A percentile compares a stretch with the other conserved stretches of the same genome.
phyloP scores from a whole-genome alignment of 2,888 invertebrate genomes.

The Mesorhabditis spiculigera region DNA sequence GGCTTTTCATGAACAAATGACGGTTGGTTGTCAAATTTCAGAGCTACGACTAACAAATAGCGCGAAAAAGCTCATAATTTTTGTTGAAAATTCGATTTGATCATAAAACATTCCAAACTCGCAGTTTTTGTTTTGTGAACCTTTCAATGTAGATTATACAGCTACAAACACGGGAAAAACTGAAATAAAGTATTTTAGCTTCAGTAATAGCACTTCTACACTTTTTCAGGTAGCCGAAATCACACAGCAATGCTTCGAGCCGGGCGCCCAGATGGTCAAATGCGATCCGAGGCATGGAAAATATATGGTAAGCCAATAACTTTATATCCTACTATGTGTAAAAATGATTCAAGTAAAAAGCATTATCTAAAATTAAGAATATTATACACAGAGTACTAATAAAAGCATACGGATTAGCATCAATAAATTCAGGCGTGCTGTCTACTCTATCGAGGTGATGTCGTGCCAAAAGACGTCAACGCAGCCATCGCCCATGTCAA shows the following conservation, averaged over 20 bases:
- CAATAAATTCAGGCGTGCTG: slow-evolving; percentile 58
- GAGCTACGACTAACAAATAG: too few relatives aligned
- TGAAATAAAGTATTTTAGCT: too few relatives aligned
- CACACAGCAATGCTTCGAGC: slow-evolving; percentile 83
- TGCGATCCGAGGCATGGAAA: slow-evolving; percentile 72
- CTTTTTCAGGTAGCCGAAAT: slow-evolving; percentile 68
- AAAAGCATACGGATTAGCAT: too few relatives aligned
- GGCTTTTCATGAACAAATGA: slow-evolving; percentile 50
- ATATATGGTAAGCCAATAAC: slow-evolving; percentile 58
- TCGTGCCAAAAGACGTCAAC: slow-evolving; percentile 87
- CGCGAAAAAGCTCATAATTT: too few relatives aligned
- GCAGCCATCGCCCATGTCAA: slow-evolving; percentile 90
- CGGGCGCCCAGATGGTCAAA: slow-evolving; percentile 83
- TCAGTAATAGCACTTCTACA: too few relatives aligned
- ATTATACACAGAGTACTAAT: too few relatives aligned
- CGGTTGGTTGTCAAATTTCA: slow-evolving; percentile 20
- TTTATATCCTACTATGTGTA: background rate
- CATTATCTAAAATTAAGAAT: too few relatives aligned
- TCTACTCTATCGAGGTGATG: slow-evolving; percentile 72
- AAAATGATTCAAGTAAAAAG: background rate
- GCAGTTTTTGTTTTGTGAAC: too few relatives aligned
- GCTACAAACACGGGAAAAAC: too few relatives aligned
- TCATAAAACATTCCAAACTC: too few relatives aligned
- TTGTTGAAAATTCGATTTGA: too few relatives aligned
- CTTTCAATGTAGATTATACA: too few relatives aligned